These are phyloP conservation scores for Diploscapter pachys DNA, from an alignment of 1,140 invertebrate species.

Conservation along the genomic window DNA sequence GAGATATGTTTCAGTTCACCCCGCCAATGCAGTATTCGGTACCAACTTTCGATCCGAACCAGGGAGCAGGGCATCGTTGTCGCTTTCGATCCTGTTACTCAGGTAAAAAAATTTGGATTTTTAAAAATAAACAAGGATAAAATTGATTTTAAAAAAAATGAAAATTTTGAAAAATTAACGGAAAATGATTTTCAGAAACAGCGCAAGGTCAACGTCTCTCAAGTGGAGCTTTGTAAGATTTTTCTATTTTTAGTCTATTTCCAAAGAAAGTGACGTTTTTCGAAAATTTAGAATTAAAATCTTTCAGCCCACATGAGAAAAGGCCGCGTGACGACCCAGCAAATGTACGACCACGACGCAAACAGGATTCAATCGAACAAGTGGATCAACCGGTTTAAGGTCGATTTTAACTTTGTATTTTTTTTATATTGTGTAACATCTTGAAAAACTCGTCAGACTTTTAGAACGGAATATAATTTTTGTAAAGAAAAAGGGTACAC, in stretches of 20 bases:
- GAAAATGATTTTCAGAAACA: background rate
- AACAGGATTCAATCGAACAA: background rate
- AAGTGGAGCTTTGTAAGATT: constrained; percentile 16
- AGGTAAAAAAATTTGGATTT: background rate
- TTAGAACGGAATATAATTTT: background rate
- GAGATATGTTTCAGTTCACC: constrained; percentile 23
- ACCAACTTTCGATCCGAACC: constrained; percentile 34
- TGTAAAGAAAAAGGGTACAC: background rate
- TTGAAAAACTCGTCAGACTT: background rate
- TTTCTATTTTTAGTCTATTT: background rate
- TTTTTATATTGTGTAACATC: too few species aligned
- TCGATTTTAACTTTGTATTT: too few species aligned
- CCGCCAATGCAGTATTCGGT: constrained; percentile 37
- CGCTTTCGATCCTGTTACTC: constrained; percentile 35
- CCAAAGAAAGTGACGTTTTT: background rate
- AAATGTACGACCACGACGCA: constrained; percentile 22
- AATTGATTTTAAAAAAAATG: too few species aligned
- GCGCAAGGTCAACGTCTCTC: constrained; percentile 16
- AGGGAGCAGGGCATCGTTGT: constrained; percentile 31
- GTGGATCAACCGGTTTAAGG: background rate
- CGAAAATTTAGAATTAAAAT: background rate
- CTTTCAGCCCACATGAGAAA: constrained; percentile 20
- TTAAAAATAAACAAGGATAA: too few species aligned
- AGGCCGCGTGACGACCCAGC: constrained; percentile 14
- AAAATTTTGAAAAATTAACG: too few species aligned